Conservation (phyloP, 2,113 vertebrate species). For the Neolamprologus toae region DNA sequence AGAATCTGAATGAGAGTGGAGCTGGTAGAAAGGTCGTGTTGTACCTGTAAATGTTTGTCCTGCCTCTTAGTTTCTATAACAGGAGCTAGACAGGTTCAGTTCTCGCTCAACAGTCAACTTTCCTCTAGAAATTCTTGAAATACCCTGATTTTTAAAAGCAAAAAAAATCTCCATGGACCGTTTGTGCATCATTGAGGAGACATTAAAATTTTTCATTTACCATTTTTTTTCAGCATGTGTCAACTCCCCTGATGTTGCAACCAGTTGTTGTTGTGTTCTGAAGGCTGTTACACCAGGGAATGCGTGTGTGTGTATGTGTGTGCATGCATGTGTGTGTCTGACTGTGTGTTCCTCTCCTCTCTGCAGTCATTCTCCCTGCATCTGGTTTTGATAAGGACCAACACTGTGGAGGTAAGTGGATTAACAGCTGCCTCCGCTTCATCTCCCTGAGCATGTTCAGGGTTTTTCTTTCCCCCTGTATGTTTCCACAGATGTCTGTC, state of each 20-base stretch:
- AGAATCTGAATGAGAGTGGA: neutral
- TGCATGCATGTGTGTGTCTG: slow-evolving; percentile 31
- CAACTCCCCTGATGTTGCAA: slow-evolving; percentile 15
- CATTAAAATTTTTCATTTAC: slow-evolving; percentile 21
- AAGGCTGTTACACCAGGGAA: neutral
- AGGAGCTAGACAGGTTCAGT: neutral
- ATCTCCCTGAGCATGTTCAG: neutral
- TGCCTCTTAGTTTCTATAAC: neutral
- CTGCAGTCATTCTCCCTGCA: slow-evolving; percentile 90
- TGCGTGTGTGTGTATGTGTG: neutral
- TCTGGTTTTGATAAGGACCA: slow-evolving; percentile 88
- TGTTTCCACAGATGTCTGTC: slow-evolving; percentile 6
- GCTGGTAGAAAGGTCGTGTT: neutral
- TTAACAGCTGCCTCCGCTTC: slow-evolving; percentile 14
- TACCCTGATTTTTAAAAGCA: neutral
- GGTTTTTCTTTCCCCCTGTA: neutral
- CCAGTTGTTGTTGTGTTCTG: slow-evolving; percentile 6
- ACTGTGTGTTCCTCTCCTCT: slow-evolving; percentile 55
- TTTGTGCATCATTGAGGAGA: neutral
- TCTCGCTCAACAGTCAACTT: neutral
- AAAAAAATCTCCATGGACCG: neutral
- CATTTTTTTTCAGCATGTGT: slow-evolving; percentile 22
- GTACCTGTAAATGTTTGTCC: neutral
- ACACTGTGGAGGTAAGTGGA: slow-evolving; percentile 85
- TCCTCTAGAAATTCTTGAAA: neutral